Base-by-base conservation (phyloP, 2,797 vertebrate genomes). In the Diplodus puntazzo region DNA sequence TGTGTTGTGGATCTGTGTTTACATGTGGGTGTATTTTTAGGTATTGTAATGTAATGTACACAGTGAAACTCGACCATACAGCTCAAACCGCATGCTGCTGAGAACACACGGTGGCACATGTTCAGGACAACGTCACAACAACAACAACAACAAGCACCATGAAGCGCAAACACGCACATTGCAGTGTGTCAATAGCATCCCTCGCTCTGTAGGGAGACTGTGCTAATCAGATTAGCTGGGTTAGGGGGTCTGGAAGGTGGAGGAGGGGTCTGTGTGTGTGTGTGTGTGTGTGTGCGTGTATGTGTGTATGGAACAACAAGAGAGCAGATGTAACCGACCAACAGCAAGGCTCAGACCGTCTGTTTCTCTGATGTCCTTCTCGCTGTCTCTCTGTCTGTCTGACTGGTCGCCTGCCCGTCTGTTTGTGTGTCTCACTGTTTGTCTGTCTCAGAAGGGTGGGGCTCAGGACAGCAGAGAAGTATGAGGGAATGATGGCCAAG, bases 171-270 rank as follows among this genome's bases (percentile, higher is more conserved):
- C 77, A 70, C 5, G 14, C 78, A 75, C 57, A 23, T 20, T 12
- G 39, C 63, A 2, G 76, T 79, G 69, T 70, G 79, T 84, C 85
- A 78, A 10, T 52, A 55, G 80, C 65, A 87, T 87, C 81, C 55
- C 59, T 81, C 59, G 52, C 80, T 87, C 85, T 79, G 71, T 62
- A 66, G 87, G 80, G 62, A 83, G 79, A 80, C 83, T 62, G 55
- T 18, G 72, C 73, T 93, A 91, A 93, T 92, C 89, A 90, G 92
- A 93, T 92, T 92, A 93, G 50, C 20, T 20, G 73, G 80, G 89
- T 88, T 87, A 86, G 52, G 80, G 80, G 82, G 85, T 92, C 79
- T 85, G 81, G 23, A 73, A 23, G 66, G 57, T 82, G 84, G 79
- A 75, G 87, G 80, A 80, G 71, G 81, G 54, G 88, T 68, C 21